Percentiles rank a stretch among this genome's conserved stretches.
These are phyloP conservation scores for Bos taurus DNA, from an alignment of 2,113 vertebrate species.

Conservation along the genomic window ARS-UCD2.0 NC_037329.1:9649001-9649500, in stretches of 20 bases:
- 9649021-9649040: not conserved
- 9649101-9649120: not conserved
- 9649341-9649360: not conserved
- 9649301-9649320: not conserved
- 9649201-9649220: not conserved
- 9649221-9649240: not conserved
- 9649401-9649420: not conserved
- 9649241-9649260: not conserved
- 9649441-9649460: not conserved
- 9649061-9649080: not conserved
- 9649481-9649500: not conserved
- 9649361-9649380: not conserved
- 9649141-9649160: not conserved
- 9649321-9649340: not conserved
- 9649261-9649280: not conserved
- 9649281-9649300: not conserved
- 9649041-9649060: not conserved
- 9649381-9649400: not conserved
- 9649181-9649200: not conserved
- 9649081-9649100: not conserved
- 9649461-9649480: not conserved
- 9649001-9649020: not conserved
- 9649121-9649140: not conserved
- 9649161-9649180: not conserved
- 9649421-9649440: not conserved